phyloP scores from a whole-genome alignment of 2,888 invertebrate species.

The Morpho helenor region DNA sequence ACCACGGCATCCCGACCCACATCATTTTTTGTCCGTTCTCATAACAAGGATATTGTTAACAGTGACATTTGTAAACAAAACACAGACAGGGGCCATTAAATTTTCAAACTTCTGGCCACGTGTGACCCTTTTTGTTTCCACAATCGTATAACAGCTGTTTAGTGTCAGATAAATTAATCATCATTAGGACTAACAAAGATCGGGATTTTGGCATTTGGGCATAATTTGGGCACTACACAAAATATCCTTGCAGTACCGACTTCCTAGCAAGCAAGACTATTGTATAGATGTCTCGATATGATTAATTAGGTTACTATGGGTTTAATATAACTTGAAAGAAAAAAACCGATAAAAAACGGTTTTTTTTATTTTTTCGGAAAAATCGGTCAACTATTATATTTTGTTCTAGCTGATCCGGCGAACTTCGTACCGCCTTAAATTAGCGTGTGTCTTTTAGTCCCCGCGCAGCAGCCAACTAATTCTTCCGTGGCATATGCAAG shows the following conservation, averaged over 20 bases:
- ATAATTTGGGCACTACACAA: too few relatives aligned
- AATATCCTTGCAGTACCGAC: too few relatives aligned
- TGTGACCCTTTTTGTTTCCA: constrained; percentile 19
- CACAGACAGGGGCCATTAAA: constrained; percentile 18
- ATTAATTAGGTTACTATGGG: too few relatives aligned
- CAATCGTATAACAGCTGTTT: constrained; percentile 21
- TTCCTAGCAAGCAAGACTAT: too few relatives aligned
- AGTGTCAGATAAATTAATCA: constrained; percentile 23
- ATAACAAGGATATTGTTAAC: constrained; percentile 22
- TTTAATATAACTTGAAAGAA: too few relatives aligned
- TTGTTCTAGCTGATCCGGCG: too few relatives aligned
- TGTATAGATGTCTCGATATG: too few relatives aligned
- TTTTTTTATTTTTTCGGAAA: background rate
- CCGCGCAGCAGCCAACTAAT: too few relatives aligned
- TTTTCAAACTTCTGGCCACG: constrained; percentile 16
- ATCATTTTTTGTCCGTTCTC: constrained; percentile 12
- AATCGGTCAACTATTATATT: background rate
- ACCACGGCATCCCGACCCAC: constrained; percentile 1
- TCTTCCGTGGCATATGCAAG: too few relatives aligned
- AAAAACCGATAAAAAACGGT: too few relatives aligned
- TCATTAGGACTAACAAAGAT: constrained; percentile 12
- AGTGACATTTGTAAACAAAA: constrained; percentile 25
- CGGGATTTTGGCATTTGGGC: background rate
- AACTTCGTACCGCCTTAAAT: too few relatives aligned
- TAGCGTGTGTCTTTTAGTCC: too few relatives aligned